A percentile compares a stretch with the other conserved stretches of the same genome.
Evolutionary conservation across 2,797 vertebrate species (phyloP).

Genomic region (Phylloscopus collybita): DNA sequence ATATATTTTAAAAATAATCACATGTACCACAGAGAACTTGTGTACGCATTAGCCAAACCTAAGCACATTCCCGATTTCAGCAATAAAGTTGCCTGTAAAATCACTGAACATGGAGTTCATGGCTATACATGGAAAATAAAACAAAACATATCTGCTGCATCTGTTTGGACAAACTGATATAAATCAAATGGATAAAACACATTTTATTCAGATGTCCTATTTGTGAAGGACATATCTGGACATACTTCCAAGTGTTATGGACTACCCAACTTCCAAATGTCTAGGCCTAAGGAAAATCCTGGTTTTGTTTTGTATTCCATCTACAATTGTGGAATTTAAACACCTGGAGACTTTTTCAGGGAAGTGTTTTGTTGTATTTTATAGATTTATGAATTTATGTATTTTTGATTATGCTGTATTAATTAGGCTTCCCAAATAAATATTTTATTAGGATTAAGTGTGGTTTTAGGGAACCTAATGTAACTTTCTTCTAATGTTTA

Average conservation of each 20-base stretch:
- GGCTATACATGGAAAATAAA: not conserved
- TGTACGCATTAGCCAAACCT: not conserved
- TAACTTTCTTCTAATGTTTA: not conserved
- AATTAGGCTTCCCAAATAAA: not conserved
- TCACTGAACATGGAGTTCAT: not conserved
- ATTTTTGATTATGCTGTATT: not conserved
- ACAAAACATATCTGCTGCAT: not conserved
- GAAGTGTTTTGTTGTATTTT: not conserved
- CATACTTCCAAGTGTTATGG: not conserved
- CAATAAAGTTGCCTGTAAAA: not conserved
- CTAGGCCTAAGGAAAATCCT: not conserved
- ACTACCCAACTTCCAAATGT: not conserved
- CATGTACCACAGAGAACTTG: slow-evolving; percentile 1
- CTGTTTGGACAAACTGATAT: not conserved
- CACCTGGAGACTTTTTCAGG: not conserved
- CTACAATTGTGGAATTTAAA: not conserved
- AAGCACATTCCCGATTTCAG: not conserved
- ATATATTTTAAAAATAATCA: slow-evolving; percentile 1
- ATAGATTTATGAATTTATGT: not conserved
- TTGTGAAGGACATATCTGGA: not conserved
- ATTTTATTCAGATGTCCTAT: not conserved
- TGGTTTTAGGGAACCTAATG: not conserved
- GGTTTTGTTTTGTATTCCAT: not conserved
- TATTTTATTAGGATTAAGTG: not conserved
- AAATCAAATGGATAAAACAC: not conserved